A percentile compares a stretch with the other conserved stretches of the same genome.
These are phyloP conservation scores for Botia almorhae DNA, from an alignment of 2,797 vertebrate species.

Conservation along the genomic window DNA sequence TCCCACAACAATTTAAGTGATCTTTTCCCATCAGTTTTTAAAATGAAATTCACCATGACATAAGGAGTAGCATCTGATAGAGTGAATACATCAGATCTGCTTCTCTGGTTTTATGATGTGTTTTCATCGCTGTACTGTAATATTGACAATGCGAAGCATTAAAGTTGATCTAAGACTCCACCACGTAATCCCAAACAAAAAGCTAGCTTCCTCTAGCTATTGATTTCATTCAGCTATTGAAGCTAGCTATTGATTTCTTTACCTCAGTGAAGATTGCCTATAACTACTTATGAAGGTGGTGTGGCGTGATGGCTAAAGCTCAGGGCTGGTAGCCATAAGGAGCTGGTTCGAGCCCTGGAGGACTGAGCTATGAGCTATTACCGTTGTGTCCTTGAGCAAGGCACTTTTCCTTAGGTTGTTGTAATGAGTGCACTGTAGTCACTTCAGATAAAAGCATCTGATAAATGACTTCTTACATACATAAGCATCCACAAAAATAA, in stretches of 20 bases:
- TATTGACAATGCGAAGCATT: not conserved
- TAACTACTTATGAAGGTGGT: not conserved
- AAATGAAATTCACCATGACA: not conserved
- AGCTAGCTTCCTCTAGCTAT: too few relatives aligned
- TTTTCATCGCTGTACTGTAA: constrained; percentile 6
- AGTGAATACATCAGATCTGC: not conserved
- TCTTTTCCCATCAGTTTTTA: not conserved
- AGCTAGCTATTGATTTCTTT: not conserved
- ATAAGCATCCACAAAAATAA: not conserved
- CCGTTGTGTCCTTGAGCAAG: not conserved
- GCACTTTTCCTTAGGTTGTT: not conserved
- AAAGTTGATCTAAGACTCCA: not conserved
- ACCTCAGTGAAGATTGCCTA: not conserved
- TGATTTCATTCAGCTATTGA: too few relatives aligned
- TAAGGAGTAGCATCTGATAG: not conserved
- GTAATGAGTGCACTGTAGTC: not conserved
- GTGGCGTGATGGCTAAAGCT: not conserved
- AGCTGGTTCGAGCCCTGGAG: not conserved
- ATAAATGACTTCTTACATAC: not conserved
- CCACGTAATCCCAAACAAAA: not conserved
- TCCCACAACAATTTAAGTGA: not conserved
- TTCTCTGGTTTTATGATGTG: not conserved
- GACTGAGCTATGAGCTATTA: not conserved
- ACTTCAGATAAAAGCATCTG: not conserved
- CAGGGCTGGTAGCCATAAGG: not conserved